Base-by-base conservation (phyloP, 2,113 vertebrate genomes). In the Tyrannus savana region DNA sequence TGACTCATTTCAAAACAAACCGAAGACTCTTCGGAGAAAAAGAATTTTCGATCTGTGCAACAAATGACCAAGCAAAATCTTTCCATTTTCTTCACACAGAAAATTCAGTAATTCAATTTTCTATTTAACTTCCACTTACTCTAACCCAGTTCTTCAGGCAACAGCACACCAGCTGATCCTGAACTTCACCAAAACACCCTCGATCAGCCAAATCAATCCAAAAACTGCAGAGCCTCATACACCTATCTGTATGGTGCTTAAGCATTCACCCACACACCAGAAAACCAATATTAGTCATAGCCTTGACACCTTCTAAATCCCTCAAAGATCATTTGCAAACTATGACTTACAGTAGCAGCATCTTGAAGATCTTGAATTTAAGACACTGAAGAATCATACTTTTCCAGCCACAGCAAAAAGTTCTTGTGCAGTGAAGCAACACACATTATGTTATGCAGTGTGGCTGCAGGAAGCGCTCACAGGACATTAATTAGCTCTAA, bases 401-500 rank as follows among this genome's bases (percentile, higher is more conserved):
- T 68, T 86, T 71, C 63, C 84, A 91, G 52, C 28, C 63, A 13
- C 47, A 96, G 76, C 71, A 89, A 86, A 79, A 97, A 90, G 86
- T 93, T 93, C 90, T 6, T 35, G 73, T 47, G 42, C 67, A 60
- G 59, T 27, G 92, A 91, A 89, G 92, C 78, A 92, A 56, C 37
- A 85, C 47, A 69, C 49, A 8, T n/a, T 84, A 80, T 52, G 58
- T 47, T 84, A 62, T 5, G 46, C 67, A 90, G 84, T 41, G 30
- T n/a, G 75, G 44, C 50, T 63, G 62, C 91, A 91, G 78, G 96
- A 95, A 97, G 93, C 66, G 84, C 84, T 87, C 73, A 90, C 90
- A 97, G 72, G 88, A 92, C n/a, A 56, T 87, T 94, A 96, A 97
- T 96, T 85, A 96, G 73, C 39, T 84, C 39, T 96, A 97, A 97